Evolutionary conservation across 2,113 vertebrate genomes (phyloP), one percentile per base, ranked within the genome.

Genomic region (Erythrolamprus reginae): DNA sequence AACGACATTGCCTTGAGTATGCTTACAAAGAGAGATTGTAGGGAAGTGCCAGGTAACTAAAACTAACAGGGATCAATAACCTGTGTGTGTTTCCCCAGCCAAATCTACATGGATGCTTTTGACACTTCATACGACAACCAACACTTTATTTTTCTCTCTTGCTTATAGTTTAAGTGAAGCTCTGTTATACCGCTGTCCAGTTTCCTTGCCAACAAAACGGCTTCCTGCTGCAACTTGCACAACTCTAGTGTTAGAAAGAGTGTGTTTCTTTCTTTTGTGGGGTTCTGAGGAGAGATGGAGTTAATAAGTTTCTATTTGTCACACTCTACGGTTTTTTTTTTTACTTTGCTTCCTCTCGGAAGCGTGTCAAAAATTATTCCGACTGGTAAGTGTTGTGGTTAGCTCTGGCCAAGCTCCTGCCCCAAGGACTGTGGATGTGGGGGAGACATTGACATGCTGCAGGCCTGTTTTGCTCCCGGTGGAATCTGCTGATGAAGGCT

Each of bases 171-270:
- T 95, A 92, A 95, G 90, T 89, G 91, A 92, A 94, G 94, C 91
- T 88, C 91, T n/a, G 88, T 47, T 1, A 8, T 90, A 92, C 48
- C 24, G 52, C 93, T 92, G 91, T 95, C 96, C 1, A 0, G 97
- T 97, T 97, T 96, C 97, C 96, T 91, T 96, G 96, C 96, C 97
- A 97, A 97, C 97, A 94, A 92, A 88, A 53, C 95, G 95, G 93
- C 92, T 96, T 96, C 95, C 92, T 94, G 88, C 92, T 95, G 95
- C 93, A 94, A 95, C 91, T 95, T 95, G 90, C 0, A 15, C 91
- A 89, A 94, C 96, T 96, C 91, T 96, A 91, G 93, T 95, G 51
- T 95, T 95, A 93, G 95, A 95, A 88, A 92, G 21, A 8, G 52
- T 93, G 89, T 91, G 45, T 88, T 77, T 21, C 88, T 90, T 95